These are phyloP conservation scores for Eupithecia subfuscata DNA, from an alignment of 2,888 invertebrate genomes.

Conservation along the genomic window DNA sequence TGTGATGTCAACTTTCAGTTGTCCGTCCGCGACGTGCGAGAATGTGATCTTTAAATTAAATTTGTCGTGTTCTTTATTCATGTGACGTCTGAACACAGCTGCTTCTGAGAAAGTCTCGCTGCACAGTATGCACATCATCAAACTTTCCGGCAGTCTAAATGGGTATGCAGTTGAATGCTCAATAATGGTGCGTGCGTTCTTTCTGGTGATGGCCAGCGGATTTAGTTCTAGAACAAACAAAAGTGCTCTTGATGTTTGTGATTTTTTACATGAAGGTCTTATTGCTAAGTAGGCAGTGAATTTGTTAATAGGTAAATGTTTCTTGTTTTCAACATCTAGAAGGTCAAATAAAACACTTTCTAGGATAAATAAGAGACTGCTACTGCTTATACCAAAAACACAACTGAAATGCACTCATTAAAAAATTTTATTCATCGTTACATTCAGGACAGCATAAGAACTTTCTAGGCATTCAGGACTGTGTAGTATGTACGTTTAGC, in stretches of 20 bases:
- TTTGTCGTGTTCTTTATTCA: conserved; percentile 49
- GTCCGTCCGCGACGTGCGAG: conserved; percentile 47
- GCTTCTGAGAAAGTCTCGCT: conserved; percentile 58
- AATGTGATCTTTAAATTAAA: conserved; percentile 48
- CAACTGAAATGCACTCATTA: not conserved
- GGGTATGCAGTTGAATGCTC: conserved; percentile 69
- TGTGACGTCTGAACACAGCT: conserved; percentile 52
- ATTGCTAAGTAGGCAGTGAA: not conserved
- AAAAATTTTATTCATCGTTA: not conserved
- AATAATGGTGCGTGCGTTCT: conserved; percentile 68
- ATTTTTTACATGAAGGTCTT: not conserved
- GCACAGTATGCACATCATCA: conserved; percentile 70
- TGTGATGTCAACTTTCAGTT: conserved; percentile 63
- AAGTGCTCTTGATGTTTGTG: conserved; percentile 43
- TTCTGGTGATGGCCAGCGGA: conserved; percentile 65
- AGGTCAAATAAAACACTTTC: not conserved
- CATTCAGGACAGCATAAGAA: not conserved
- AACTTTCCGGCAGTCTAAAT: conserved; percentile 66
- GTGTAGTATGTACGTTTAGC: not conserved
- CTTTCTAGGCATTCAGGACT: not conserved
- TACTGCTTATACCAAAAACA: not conserved
- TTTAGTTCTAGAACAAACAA: conserved; percentile 75
- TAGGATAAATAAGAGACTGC: not conserved
- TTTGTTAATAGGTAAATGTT: not conserved
- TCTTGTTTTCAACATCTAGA: not conserved